Evolutionary conservation across 2,113 vertebrate species (phyloP).

Genomic region (Elachura formosa): DNA sequence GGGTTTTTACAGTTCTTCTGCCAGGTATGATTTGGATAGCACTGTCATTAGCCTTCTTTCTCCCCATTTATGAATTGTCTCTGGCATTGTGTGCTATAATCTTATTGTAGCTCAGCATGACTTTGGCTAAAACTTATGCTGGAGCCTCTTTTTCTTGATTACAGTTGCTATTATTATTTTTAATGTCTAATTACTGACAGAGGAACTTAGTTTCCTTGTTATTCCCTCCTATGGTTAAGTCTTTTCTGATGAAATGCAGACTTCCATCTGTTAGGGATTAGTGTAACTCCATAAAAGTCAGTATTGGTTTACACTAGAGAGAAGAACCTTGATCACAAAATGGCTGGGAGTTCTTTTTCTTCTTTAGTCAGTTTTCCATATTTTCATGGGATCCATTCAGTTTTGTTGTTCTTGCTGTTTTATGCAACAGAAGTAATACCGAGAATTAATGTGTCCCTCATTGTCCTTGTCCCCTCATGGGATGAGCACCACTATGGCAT

Average conservation of each 20-base stretch:
- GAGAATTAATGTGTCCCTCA: background rate
- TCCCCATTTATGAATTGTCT: background rate
- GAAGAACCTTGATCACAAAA: background rate
- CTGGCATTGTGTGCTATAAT: background rate
- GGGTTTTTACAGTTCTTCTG: conserved; percentile 5
- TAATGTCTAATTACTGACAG: background rate
- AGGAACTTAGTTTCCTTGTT: background rate
- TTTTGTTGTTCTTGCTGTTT: background rate
- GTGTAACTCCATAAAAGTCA: background rate
- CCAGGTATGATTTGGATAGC: conserved; percentile 40
- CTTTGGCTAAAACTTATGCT: background rate
- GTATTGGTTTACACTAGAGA: background rate
- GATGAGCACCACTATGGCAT: background rate
- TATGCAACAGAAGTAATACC: background rate
- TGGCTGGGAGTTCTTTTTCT: background rate
- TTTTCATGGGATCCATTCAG: background rate
- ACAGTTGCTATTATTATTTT: background rate
- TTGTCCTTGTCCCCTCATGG: background rate
- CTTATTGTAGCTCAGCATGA: background rate
- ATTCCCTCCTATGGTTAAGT: background rate
- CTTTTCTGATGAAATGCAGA: conserved; percentile 9
- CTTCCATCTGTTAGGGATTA: background rate
- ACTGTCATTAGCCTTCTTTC: background rate
- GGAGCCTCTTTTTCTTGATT: background rate
- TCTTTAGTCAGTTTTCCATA: background rate